Evolutionary conservation across 1,140 invertebrate species (phyloP).

Genomic region (Andricus grossulariae): DNA sequence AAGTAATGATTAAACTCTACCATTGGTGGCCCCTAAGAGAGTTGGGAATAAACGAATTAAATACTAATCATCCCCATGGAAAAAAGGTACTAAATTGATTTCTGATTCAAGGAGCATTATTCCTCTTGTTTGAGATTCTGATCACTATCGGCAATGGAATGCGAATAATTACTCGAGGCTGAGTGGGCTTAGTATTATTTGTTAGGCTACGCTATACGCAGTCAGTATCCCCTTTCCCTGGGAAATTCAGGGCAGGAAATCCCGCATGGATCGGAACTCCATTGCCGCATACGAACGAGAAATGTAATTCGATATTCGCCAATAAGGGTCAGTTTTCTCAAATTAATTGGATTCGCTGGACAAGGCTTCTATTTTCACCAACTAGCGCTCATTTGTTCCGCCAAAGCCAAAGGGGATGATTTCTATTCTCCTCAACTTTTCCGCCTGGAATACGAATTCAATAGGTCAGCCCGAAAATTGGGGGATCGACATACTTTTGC

Average conservation of each 20-base stretch:
- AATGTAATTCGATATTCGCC: conserved; percentile 25
- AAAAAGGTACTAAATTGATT: conserved; percentile 6
- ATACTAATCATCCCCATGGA: not conserved
- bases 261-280: conserved; percentile 14
- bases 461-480: not conserved
- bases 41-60: no score
- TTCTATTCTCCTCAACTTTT: conserved; percentile 12
- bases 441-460: not conserved
- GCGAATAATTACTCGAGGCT: conserved; percentile 14
- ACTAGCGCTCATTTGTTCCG: conserved; percentile 8
- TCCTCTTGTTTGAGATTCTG: not conserved
- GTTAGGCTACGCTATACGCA: not conserved
- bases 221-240: conserved; percentile 10
- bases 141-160: conserved; percentile 24
- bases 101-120: not conserved
- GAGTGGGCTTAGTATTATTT: conserved; percentile 12
- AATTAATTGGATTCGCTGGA: conserved; percentile 16
- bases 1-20: no score
- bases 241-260: conserved; percentile 25
- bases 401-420: not conserved
- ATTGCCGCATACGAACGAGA: conserved; percentile 21
- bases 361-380: conserved; percentile 25
- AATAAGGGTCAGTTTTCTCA: conserved; percentile 21
- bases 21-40: no score
- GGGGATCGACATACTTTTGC: not conserved